phyloP scores from a whole-genome alignment of 2,888 invertebrate genomes.

The Aporophyla nigra region DNA sequence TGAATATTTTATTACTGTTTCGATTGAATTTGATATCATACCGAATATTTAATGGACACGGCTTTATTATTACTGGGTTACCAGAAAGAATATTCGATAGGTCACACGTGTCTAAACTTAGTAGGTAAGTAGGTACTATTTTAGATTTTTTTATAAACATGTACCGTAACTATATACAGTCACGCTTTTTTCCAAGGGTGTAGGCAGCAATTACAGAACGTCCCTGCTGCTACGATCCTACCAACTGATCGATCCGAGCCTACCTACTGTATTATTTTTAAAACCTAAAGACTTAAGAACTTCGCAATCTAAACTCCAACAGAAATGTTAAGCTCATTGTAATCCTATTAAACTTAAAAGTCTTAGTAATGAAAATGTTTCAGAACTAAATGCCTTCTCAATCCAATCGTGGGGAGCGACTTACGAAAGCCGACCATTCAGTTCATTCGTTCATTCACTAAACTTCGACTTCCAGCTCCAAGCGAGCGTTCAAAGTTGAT shows the following conservation, averaged over 20 bases:
- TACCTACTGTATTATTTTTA: neutral
- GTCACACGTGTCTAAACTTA: neutral
- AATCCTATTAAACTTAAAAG: constrained; percentile 38
- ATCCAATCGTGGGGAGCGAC: constrained; percentile 33
- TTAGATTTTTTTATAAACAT: no score
- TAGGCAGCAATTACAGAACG: neutral
- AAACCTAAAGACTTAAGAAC: neutral
- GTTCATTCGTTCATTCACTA: constrained; percentile 53
- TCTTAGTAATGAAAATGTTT: constrained; percentile 51
- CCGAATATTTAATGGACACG: constrained; percentile 8
- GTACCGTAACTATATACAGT: neutral
- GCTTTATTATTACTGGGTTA: neutral
- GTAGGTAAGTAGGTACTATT: neutral
- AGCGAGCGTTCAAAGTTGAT: constrained; percentile 32
- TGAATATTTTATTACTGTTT: constrained; percentile 22
- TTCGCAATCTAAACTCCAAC: constrained; percentile 1
- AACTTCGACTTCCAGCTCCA: constrained; percentile 23
- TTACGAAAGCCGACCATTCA: constrained; percentile 36
- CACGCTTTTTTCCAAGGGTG: neutral
- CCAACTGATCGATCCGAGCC: no score
- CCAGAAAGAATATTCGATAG: neutral
- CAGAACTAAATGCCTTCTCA: constrained; percentile 49
- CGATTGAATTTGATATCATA: neutral
- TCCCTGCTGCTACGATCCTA: neutral
- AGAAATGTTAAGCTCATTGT: constrained; percentile 26